Evolutionary conservation across 2,113 vertebrate species (phyloP).

Genomic region (Callaeas wilsoni): DNA sequence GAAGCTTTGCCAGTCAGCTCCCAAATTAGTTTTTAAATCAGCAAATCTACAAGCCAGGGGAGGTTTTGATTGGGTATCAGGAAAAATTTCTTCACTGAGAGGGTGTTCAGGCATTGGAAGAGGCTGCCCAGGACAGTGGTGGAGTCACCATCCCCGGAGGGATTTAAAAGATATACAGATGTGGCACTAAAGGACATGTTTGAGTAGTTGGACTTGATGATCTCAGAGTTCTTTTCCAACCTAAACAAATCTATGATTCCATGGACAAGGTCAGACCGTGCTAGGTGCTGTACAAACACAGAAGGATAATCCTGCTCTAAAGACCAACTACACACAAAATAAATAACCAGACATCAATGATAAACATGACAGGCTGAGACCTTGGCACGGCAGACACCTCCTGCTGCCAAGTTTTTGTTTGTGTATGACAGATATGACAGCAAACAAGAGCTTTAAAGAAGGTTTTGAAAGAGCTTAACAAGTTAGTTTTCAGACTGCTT

Average conservation of each 20-base stretch:
- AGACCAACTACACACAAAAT: neutral
- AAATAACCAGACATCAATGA: constrained; percentile 10
- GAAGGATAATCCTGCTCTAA: constrained; percentile 15
- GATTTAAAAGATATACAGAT: neutral
- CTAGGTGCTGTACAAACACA: neutral
- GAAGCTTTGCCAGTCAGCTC: neutral
- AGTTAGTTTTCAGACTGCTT: neutral
- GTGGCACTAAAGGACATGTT: neutral
- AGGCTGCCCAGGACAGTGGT: neutral
- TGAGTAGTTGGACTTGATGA: neutral
- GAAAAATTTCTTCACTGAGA: neutral
- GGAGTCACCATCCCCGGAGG: neutral
- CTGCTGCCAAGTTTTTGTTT: constrained; percentile 36
- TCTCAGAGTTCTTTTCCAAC: neutral
- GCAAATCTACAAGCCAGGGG: neutral
- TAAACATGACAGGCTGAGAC: neutral
- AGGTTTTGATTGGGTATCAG: neutral
- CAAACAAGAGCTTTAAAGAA: neutral
- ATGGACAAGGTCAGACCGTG: neutral
- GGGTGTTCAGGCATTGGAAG: neutral
- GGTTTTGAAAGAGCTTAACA: neutral
- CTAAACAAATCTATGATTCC: neutral
- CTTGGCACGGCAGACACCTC: neutral
- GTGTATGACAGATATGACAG: constrained; percentile 19
- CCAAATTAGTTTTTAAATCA: neutral